Percentiles rank a stretch among this genome's conserved stretches.
Conservation (phyloP, 2,797 vertebrate genomes). For the Oceanodroma leucorhoa region DNA sequence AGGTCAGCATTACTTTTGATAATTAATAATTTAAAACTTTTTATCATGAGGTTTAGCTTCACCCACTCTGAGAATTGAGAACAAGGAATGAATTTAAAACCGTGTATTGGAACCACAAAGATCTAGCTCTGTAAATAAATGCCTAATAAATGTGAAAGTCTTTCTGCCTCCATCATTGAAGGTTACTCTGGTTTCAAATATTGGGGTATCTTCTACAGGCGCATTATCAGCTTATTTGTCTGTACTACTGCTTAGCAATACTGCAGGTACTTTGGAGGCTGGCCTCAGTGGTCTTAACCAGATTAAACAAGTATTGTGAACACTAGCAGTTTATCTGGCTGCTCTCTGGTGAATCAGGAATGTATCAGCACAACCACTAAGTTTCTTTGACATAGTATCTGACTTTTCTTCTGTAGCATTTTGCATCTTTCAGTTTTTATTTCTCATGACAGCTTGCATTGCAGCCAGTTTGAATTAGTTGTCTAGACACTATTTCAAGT, state of each 20-base stretch:
- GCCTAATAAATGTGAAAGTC: not conserved
- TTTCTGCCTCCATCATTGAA: not conserved
- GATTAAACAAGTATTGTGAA: not conserved
- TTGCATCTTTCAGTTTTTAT: not conserved
- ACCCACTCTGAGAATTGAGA: not conserved
- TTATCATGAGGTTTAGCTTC: not conserved
- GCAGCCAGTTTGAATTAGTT: not conserved
- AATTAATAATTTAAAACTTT: not conserved
- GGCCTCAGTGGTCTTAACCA: not conserved
- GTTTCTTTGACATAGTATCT: not conserved
- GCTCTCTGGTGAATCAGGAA: not conserved
- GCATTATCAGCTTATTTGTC: not conserved
- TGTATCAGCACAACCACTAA: fast-evolving
- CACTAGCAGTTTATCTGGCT: not conserved
- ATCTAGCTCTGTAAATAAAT: not conserved
- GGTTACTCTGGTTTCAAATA: not conserved
- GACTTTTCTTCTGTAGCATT: not conserved
- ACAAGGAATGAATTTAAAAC: not conserved
- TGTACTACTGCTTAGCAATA: not conserved
- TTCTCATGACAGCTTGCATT: not conserved
- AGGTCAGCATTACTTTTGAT: not conserved
- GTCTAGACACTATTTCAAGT: not conserved
- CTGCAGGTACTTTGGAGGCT: not conserved
- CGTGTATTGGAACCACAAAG: not conserved
- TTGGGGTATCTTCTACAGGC: not conserved